Evolutionary conservation across 64 coral and sea anemone genomes (phyloP).

Genomic region (Stichodactyla mertensii): DNA sequence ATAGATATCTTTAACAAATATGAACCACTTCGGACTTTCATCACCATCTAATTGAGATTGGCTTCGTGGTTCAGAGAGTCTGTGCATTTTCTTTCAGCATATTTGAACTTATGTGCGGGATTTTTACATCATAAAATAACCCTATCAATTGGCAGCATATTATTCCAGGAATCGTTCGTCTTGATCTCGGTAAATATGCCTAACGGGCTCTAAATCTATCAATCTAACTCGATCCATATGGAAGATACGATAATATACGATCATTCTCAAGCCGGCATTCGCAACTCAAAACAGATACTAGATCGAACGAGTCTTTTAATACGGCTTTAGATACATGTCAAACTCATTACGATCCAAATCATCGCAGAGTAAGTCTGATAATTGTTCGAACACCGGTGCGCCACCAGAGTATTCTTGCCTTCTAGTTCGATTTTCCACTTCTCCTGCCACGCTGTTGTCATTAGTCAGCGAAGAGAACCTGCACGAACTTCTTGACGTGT

Average conservation of each 20-base stretch:
- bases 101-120: neutral
- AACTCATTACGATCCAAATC: constrained; percentile 87
- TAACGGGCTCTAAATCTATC: neutral
- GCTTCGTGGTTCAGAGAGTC: neutral
- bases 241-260: neutral
- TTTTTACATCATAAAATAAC: neutral
- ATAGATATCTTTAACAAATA: neutral
- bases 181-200: constrained; percentile 14
- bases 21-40: neutral
- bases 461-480: constrained; percentile 37
- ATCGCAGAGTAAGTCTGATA: constrained; percentile 76
- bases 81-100: neutral
- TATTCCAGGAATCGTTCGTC: neutral
- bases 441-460: neutral
- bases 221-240: neutral
- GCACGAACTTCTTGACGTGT: constrained; percentile 25
- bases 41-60: neutral
- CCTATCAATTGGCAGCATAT: neutral
- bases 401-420: constrained; percentile 7
- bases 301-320: neutral
- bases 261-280: neutral
- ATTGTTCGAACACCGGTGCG: constrained; percentile 62
- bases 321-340: constrained; percentile 70
- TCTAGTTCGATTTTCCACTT: neutral
- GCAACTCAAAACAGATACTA: constrained; percentile 15